A percentile compares a stretch with the other conserved stretches of the same genome.
These are phyloP conservation scores for Menura novaehollandiae DNA, from an alignment of 2,113 vertebrate genomes.

Conservation along the genomic window DNA sequence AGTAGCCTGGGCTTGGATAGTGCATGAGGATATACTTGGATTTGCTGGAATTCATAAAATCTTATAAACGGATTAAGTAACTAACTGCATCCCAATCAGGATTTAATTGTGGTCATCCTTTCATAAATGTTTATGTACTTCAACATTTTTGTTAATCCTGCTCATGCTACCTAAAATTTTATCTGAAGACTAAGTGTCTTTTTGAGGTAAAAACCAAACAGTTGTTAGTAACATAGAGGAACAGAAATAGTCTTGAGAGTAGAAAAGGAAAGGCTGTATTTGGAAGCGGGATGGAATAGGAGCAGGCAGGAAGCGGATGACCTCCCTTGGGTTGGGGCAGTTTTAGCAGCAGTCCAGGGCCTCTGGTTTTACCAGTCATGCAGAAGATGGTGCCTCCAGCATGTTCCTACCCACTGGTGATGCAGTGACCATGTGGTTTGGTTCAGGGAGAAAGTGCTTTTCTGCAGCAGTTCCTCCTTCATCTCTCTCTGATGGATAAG, in stretches of 20 bases:
- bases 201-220: neutral
- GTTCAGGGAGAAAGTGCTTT: neutral
- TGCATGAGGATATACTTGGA: neutral
- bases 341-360: neutral
- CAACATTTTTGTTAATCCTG: neutral
- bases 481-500: neutral
- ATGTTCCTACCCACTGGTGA: neutral
- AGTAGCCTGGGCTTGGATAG: neutral
- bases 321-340: rapidly evolving
- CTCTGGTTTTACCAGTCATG: neutral
- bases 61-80: rapidly evolving
- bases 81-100: neutral
- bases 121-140: neutral
- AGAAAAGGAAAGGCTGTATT: neutral
- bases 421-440: neutral
- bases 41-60: neutral
- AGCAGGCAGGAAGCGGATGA: neutral
- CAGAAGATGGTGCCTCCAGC: neutral
- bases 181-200: neutral
- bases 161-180: neutral
- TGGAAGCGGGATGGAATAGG: neutral
- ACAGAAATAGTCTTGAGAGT: neutral
- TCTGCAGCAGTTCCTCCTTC: neutral
- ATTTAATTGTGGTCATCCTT: neutral
- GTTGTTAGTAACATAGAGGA: neutral